Evolutionary conservation across 2,888 invertebrate species (phyloP), one percentile per base, ranked within the genome.

Genomic region (Coleophora flavipennella): DNA sequence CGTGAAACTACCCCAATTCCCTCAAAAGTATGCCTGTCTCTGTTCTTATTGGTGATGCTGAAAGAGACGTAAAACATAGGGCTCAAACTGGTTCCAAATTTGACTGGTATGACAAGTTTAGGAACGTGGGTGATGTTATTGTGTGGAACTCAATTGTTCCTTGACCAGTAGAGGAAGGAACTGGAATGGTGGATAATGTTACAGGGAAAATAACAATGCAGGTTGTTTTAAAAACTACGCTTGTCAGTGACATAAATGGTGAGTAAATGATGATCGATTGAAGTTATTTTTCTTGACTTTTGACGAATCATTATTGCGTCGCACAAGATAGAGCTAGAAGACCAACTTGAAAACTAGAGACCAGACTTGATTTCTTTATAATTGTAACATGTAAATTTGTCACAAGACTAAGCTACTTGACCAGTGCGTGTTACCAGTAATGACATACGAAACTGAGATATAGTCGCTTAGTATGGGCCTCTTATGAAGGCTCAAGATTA

Each of bases 71-170:
- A 39, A 40, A 36, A 28, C 48, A 44, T 58, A 56, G 57, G 60
- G 59, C 51, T 44, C 47, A 49, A 65, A 65, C 68, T 57, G 62
- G 67, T 69, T 67, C n/a, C 28, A 13, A 36, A 44, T 44, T 58
- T 56, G 58, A 59, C 59, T 53, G 38, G 66, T 59, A 57, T 53
- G 59, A 65, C 67, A 59, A 60, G 67, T 66, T 67, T 45, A 43
- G 47, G 55, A 53, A 62, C 67, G 69, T 71, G 68, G 71, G 70
- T 69, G 71, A 63, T 20, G 6, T 44, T 44, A 53, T 59, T 63
- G 59, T 63, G 44, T 46, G 44, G 40, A 46, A 48, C 46, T 58
- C 20, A 51, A 65, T 65, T 69, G 67, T 64, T 63, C 57, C 51
- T 50, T 9, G 12, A 11, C 32, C 8, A 32, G 32, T 10, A 32